A percentile compares a stretch with the other conserved stretches of the same genome.
phyloP scores from a whole-genome alignment of 1,140 invertebrate genomes.

The Drosophila busckii region DNA sequence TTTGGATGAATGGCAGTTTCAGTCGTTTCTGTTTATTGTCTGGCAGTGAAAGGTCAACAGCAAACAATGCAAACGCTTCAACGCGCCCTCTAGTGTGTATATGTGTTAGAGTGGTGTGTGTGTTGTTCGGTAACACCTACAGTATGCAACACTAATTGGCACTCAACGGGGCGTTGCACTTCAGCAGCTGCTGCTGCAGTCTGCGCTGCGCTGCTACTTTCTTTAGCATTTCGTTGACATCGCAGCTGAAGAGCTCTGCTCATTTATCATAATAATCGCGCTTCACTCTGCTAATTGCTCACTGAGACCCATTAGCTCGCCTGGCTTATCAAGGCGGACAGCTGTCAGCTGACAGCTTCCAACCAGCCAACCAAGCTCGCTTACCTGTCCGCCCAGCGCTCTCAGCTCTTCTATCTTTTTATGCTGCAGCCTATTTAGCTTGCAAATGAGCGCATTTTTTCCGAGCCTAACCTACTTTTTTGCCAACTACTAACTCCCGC shows the following conservation, averaged over 20 bases:
- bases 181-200: too few species aligned
- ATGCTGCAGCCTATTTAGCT: conserved; percentile 30
- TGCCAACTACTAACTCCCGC: not conserved
- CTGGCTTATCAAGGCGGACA: conserved; percentile 57
- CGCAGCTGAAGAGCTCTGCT: conserved; percentile 22
- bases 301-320: conserved; percentile 48
- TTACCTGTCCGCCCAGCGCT: not conserved
- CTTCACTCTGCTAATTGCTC: conserved; percentile 44
- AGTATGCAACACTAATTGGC: conserved; percentile 66
- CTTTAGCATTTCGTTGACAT: conserved; percentile 21
- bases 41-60: conserved; percentile 54
- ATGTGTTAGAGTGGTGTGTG: too few species aligned
- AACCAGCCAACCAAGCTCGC: not conserved
- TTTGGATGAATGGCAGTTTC: conserved; percentile 29
- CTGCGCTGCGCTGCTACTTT: conserved; percentile 6
- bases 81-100: conserved; percentile 28
- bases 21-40: conserved; percentile 50
- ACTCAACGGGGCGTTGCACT: conserved; percentile 42
- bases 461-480: conserved; percentile 35
- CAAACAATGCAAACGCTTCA: conserved; percentile 44
- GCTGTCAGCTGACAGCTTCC: conserved; percentile 32
- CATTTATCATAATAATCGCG: conserved; percentile 65
- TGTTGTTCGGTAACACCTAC: conserved; percentile 41
- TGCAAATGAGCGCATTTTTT: conserved; percentile 25
- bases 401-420: conserved; percentile 15